Conservation (phyloP, 2,113 vertebrate species). For the Phalacrocorax pelagicus region DNA sequence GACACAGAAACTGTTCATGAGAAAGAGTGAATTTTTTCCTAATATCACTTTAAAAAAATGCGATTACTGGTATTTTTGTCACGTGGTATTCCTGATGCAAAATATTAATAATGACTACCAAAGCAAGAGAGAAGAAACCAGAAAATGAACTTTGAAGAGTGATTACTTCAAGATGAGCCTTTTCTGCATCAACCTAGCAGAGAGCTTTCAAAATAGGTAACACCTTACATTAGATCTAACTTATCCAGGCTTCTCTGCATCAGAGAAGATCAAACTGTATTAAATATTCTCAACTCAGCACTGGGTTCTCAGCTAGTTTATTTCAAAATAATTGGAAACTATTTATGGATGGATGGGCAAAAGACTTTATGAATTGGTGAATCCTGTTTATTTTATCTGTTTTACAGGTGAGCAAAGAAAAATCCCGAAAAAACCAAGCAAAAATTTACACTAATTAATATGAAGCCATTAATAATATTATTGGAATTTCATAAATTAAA, state of each 20-base stretch:
- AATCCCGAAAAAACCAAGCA: neutral
- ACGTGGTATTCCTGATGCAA: neutral
- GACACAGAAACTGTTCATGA: neutral
- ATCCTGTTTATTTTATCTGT: neutral
- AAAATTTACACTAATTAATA: neutral
- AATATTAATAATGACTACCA: neutral
- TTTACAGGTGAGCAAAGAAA: neutral
- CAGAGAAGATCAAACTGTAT: neutral
- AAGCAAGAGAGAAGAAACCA: neutral
- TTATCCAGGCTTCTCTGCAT: neutral
- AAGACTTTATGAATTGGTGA: neutral
- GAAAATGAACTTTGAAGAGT: neutral
- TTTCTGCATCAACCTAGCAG: neutral
- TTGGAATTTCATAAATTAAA: neutral
- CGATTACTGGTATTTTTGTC: neutral
- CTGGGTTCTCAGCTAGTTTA: neutral
- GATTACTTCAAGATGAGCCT: neutral
- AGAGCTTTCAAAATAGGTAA: neutral
- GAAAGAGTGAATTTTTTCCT: neutral
- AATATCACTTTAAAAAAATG: accelerated
- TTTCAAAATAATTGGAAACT: neutral
- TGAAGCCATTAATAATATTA: neutral
- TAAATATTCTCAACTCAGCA: neutral
- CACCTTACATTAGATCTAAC: neutral
- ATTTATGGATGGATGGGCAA: neutral